Evolutionary conservation across 2,113 vertebrate species (phyloP).

Genomic region (Ploceus nigricollis): DNA sequence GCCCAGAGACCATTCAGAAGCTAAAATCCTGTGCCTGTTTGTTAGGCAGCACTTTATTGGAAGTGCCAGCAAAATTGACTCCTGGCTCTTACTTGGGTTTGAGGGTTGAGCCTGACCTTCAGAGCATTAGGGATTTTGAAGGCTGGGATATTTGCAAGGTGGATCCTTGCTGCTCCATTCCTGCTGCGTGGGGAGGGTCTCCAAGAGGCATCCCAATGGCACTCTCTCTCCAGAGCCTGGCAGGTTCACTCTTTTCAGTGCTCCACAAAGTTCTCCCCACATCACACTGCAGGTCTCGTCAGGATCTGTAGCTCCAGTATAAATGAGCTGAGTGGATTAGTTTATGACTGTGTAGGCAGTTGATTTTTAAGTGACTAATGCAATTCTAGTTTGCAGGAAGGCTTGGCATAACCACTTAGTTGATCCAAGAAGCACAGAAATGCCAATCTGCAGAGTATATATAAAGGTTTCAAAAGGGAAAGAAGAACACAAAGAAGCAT

Average conservation of each 20-base stretch:
- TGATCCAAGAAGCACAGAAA: background rate
- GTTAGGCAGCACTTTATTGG: background rate
- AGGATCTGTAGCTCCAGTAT: background rate
- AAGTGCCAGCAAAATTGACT: background rate
- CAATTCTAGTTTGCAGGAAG: slow-evolving; percentile 12
- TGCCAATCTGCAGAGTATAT: background rate
- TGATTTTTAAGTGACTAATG: slow-evolving; percentile 1
- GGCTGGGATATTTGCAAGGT: background rate
- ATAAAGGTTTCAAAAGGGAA: background rate
- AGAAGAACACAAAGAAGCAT: background rate
- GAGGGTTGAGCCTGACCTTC: background rate
- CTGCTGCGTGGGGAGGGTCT: background rate
- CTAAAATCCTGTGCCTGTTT: background rate
- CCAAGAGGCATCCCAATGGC: background rate
- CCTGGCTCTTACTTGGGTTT: background rate
- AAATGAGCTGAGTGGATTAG: background rate
- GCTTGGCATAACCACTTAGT: background rate
- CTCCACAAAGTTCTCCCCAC: background rate
- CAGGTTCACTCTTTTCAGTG: background rate
- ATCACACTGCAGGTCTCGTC: background rate
- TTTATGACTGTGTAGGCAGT: background rate
- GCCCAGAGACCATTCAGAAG: background rate
- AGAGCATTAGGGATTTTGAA: background rate
- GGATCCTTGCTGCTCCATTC: background rate
- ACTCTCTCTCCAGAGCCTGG: background rate